Conservation (phyloP, 2,888 invertebrate species). For the Vanessa cardui region DNA sequence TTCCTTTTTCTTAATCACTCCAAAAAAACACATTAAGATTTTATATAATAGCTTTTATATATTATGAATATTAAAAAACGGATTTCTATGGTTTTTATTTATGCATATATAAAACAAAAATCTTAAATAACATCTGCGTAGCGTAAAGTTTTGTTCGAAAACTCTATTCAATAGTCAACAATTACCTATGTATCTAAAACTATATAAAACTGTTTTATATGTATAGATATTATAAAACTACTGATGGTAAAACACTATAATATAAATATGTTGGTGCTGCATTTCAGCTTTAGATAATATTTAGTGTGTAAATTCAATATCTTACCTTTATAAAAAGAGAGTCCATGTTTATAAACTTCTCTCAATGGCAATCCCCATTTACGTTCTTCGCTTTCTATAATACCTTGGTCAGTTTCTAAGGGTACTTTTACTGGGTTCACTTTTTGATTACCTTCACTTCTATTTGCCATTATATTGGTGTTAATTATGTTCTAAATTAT, state of each 20-base stretch:
- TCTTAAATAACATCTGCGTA: too few relatives aligned
- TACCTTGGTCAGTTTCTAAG: constrained; percentile 78
- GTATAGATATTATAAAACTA: neutral
- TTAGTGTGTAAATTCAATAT: constrained; percentile 11
- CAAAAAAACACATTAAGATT: too few relatives aligned
- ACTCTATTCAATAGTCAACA: neutral
- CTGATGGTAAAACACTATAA: neutral
- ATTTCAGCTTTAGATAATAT: neutral
- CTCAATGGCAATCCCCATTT: constrained; percentile 88
- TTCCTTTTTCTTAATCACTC: too few relatives aligned
- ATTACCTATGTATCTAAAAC: neutral
- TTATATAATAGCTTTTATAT: too few relatives aligned
- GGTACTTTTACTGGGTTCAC: constrained; percentile 69
- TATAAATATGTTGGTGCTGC: too few relatives aligned
- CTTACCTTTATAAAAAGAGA: constrained; percentile 96
- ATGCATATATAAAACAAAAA: too few relatives aligned
- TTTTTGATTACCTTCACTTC: constrained; percentile 59
- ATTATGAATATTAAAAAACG: too few relatives aligned
- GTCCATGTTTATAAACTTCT: constrained; percentile 94
- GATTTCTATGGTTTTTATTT: too few relatives aligned
- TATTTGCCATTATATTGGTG: constrained; percentile 56
- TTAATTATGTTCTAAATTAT: neutral
- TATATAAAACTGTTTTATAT: neutral
- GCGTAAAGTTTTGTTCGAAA: neutral
- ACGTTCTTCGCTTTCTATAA: constrained; percentile 73